These are phyloP conservation scores for Proctacanthus coquilletti DNA, from an alignment of 1,140 invertebrate genomes.

Conservation along the genomic window DNA sequence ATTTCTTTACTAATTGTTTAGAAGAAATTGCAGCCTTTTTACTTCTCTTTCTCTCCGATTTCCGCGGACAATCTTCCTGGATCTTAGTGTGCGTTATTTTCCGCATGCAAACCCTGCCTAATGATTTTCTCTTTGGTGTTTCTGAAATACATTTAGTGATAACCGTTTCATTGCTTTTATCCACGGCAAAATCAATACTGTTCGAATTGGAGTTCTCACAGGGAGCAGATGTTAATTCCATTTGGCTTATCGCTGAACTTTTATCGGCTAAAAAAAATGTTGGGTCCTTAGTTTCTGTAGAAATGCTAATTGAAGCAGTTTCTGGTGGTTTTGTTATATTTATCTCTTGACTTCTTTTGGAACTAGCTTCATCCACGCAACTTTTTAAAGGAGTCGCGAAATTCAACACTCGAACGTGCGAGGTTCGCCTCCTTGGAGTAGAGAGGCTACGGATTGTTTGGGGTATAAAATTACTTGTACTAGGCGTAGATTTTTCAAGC, in stretches of 20 bases:
- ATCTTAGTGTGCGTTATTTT: not conserved
- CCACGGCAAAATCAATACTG: no score
- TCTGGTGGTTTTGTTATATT: not conserved
- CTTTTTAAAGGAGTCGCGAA: not conserved
- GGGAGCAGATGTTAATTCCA: not conserved
- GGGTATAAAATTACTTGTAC: not conserved
- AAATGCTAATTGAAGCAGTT: not conserved
- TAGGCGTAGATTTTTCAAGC: not conserved
- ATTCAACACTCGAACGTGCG: not conserved
- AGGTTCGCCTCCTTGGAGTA: not conserved
- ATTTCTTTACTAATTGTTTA: not conserved
- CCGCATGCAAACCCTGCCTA: not conserved
- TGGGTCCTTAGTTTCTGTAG: not conserved
- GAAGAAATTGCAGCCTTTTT: no score
- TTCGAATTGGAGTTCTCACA: not conserved
- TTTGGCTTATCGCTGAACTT: not conserved
- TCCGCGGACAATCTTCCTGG: not conserved
- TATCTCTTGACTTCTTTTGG: not conserved
- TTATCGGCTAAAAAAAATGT: not conserved
- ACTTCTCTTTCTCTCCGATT: not conserved
- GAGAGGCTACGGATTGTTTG: not conserved
- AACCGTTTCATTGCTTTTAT: no score
- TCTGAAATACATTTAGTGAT: no score
- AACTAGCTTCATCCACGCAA: not conserved
- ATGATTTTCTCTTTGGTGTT: not conserved